Evolutionary conservation across 2,888 invertebrate species (phyloP), one percentile per base, ranked within the genome.

Genomic region (Agelastica alni): DNA sequence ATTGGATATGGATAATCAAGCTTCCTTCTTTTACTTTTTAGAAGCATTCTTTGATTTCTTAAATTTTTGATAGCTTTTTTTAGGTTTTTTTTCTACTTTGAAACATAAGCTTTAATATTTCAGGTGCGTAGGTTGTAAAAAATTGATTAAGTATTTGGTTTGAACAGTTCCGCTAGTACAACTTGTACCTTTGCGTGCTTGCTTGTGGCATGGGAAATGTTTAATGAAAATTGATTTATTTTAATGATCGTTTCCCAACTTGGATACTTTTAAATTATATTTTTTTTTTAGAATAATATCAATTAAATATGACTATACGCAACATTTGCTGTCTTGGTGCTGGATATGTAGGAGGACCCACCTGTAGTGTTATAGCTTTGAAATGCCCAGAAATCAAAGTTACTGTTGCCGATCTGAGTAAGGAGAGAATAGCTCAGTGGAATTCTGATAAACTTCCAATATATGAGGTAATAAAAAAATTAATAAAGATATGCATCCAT

Each of bases 331-430:
- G 99, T 71, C 87, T 99, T 66, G 99, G 99, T 6, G 99, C 99
- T 31, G 99, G 99, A 0, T 99, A 99, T 78, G 99, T 99, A 26
- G 99, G 99, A 1, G 99, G 99, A 0, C 99, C 99, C 1, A 97
- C 99, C 0, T 98, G 97, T 77, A 93, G 95, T 75, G 93, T 99
- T 12, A 97, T 99, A 63, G 99, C 99, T 0, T 78, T 91, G 53
- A 97, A 96, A 79, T 99, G 99, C 75, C 96, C 98, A 0, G 84
- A 96, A 70, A 93, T 99, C 48, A 84, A 80, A 66, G 96, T 99
- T 2, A 97, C 96, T 2, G 97, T 99, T 0, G 96, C 96, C 31
- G 99, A 99, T 78, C 90, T 92, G 73, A 96, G 93, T 74, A 83
- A 82, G 37, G 90, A 91, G 39, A 84, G 96, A 63, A 98, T 99